Evolutionary conservation across 2,888 invertebrate species (phyloP), one percentile per base, ranked within the genome.

Genomic region (Pterostichus niger): DNA sequence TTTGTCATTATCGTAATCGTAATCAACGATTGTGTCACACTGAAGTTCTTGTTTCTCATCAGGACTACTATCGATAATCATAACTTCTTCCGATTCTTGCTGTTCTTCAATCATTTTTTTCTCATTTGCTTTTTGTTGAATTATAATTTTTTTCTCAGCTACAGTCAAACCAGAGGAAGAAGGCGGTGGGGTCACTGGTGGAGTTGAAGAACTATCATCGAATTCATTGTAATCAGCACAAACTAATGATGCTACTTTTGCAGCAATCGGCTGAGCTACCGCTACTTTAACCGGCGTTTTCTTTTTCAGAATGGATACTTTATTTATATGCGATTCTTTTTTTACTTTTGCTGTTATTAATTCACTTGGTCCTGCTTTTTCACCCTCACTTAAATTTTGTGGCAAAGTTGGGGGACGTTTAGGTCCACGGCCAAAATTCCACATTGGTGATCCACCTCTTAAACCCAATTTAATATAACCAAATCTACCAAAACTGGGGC

Each of bases 391-490:
- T 83, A 86, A 85, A 56, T 83, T 84, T 54, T 85, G 86, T 31
- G 88, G 87, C 15, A 88, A 87, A 10, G 88, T 90, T 86, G 88
- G 89, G 78, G 87, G 88, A 85, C 86, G 88, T 86, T 89, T 91
- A 73, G 88, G 90, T 85, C 85, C 91, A 86, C 88, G 90, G 87
- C 88, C 88, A 59, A 88, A 90, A 1, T 90, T 90, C 94, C 94
- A 94, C 90, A 94, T 93, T 0, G 94, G 94, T 0, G 94, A 92
- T 5, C 94, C 94, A 24, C 95, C 95, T 84, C 92, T 89, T 2
- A 95, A 86, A 11, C 92, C 95, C 2, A 93, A 90, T 86, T 93
- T 93, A 85, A 92, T 91, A 88, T 93, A 94, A 0, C 92, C 92
- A 87, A 90, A 92, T 64, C 93, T 90, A 0, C 91, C 91, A 86